Percentiles rank a stretch among this genome's conserved stretches.
Evolutionary conservation across 2,797 vertebrate species (phyloP).

Genomic region (Hafferia zeledoni): DNA sequence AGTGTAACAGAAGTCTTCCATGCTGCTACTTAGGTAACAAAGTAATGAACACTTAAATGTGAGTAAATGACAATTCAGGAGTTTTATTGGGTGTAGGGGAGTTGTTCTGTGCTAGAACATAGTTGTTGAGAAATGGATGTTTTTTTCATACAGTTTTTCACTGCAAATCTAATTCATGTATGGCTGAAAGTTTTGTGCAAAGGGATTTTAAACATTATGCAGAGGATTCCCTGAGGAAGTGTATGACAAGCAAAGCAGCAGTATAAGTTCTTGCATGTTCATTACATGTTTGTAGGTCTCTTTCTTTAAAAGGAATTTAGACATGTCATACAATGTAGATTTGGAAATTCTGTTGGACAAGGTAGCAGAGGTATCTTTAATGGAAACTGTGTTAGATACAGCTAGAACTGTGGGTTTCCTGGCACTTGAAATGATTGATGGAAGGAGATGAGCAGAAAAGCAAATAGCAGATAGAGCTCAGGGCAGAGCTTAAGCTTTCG

Average conservation of each 20-base stretch:
- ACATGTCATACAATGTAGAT: not conserved
- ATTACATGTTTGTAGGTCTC: rapidly evolving
- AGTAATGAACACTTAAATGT: not conserved
- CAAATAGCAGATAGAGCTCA: slow-evolving; percentile 4
- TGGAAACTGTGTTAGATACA: not conserved
- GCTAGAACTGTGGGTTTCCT: not conserved
- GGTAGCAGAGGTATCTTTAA: not conserved
- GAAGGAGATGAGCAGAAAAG: not conserved
- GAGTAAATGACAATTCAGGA: not conserved
- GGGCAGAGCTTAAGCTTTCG: slow-evolving; percentile 12
- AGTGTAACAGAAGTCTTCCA: not conserved
- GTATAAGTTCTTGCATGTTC: not conserved
- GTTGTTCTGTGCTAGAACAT: not conserved
- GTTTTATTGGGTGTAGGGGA: not conserved
- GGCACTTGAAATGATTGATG: not conserved
- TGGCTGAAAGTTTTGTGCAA: not conserved
- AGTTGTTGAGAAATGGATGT: not conserved
- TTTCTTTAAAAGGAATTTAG: not conserved
- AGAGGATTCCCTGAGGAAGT: not conserved
- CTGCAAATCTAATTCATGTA: not conserved
- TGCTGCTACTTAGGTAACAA: not conserved
- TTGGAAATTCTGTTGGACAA: not conserved
- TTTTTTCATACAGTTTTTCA: not conserved
- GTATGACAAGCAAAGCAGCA: not conserved
- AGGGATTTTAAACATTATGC: not conserved